Evolutionary conservation across 2,113 vertebrate species (phyloP), one percentile per base, ranked within the genome.

Genomic region (Phyllostomus hastatus): DNA sequence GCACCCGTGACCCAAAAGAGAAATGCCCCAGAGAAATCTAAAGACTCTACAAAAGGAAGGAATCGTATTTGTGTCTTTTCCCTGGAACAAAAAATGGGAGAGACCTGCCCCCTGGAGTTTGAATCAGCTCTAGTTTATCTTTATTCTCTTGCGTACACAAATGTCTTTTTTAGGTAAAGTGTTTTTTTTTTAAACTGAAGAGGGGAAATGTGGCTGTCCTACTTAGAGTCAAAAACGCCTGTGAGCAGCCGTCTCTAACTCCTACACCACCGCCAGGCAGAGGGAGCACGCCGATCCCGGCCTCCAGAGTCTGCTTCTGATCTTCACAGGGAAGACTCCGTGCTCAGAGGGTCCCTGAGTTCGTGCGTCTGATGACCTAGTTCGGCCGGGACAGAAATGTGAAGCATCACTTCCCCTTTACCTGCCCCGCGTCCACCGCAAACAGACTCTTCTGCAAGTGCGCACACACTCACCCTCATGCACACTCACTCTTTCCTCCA

Each of bases 191-290:
- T 15, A 5, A 64, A 67, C 79, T 72, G 93, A 72, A 93, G 85
- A 85, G 57, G 73, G 48, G 46, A 85, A 90, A 64, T 38, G 67
- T 61, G 38, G 61, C 73, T 96, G 81, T 35, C 97, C 81, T 90
- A 88, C 80, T 92, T 96, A 76, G 31, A 95, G 75, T 76, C 50
- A 41, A 64, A 70, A 96, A 81, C 48, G 52, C 46, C 67, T 91
- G 0, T 59, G 38, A 90, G 43, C 67, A 89, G 59, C 35, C 5
- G 0, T 67, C 84, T 91, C 90, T 38, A 80, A 91, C 59, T 87
- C 92, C 96, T 70, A 93, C 72, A 28, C 78, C 22, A 54, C 0
- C 86, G 22, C 67, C 82, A 91, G 57, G 92, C 83, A 93, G 85
- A 79, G 64, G 22, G 28, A 54, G 12, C 28, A 31, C 6, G 1